Conservation (phyloP, 2,797 vertebrate species). For the Atherinosoma microstoma region DNA sequence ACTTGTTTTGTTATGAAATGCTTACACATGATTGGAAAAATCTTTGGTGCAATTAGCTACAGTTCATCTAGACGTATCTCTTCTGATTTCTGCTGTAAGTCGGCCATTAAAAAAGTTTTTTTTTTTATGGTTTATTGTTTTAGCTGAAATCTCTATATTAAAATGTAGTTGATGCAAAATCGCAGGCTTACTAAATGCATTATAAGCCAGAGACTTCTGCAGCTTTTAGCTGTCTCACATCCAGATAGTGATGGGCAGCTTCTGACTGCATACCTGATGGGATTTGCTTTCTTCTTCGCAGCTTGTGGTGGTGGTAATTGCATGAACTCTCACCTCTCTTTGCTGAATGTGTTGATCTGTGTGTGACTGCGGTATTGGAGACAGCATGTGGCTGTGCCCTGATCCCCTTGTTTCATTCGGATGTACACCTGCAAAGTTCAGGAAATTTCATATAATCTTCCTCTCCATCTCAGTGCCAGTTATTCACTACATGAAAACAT, state of each 20-base stretch:
- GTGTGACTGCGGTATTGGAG: slow-evolving; percentile 5
- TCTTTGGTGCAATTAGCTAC: too few species aligned
- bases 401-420: not conserved
- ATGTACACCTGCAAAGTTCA: not conserved
- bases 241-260: not conserved
- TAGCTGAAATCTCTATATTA: too few species aligned
- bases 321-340: slow-evolving; percentile 25
- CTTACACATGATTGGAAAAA: too few species aligned
- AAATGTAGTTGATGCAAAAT: not conserved
- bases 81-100: too few species aligned
- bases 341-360: not conserved
- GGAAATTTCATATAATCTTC: not conserved
- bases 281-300: not conserved
- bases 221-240: not conserved
- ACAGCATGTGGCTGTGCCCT: too few species aligned
- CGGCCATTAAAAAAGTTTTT: too few species aligned
- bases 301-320: slow-evolving; percentile 12
- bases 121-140: too few species aligned
- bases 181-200: too few species aligned
- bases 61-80: too few species aligned
- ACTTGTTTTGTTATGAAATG: too few species aligned
- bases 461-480: not conserved
- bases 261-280: slow-evolving; percentile 9
- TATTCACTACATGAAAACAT: not conserved
- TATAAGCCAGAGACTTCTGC: not conserved